Evolutionary conservation across 35 echinoderm and acorn worm species (phyloP).

Genomic region (Amphiura filiformis): DNA sequence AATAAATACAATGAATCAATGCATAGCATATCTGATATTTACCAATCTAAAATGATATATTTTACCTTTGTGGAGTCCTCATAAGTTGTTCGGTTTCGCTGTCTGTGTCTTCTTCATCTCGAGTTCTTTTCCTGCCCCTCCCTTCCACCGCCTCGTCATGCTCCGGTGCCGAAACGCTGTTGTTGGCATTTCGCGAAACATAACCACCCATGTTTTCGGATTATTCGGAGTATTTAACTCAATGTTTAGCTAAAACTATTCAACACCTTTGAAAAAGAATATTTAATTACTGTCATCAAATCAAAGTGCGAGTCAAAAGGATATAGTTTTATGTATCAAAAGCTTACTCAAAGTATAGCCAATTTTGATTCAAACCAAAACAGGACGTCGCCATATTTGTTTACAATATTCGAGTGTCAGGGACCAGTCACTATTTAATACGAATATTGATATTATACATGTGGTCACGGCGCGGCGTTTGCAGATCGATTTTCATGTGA

Average conservation of each 20-base stretch:
- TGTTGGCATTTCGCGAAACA: not conserved
- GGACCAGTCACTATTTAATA: not conserved
- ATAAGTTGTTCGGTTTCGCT: slow-evolving; percentile 48
- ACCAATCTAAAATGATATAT: too few relatives aligned
- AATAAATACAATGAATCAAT: too few relatives aligned
- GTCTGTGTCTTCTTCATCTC: slow-evolving; percentile 46
- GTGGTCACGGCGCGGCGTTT: too few relatives aligned
- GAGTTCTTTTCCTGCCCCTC: not conserved
- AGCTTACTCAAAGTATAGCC: not conserved
- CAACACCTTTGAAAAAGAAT: not conserved
- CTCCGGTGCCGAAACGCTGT: not conserved
- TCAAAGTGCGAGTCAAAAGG: not conserved
- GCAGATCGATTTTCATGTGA: too few relatives aligned
- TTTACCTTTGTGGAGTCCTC: slow-evolving; percentile 52
- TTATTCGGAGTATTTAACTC: not conserved
- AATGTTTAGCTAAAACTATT: not conserved
- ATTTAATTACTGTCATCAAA: not conserved
- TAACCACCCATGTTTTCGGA: not conserved
- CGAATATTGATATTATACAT: too few relatives aligned
- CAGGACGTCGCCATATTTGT: not conserved
- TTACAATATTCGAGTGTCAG: not conserved
- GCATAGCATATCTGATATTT: too few relatives aligned
- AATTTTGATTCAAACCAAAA: not conserved
- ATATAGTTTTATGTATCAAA: not conserved
- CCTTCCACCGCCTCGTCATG: not conserved